phyloP scores from a whole-genome alignment of 2,888 invertebrate genomes.

The Busseola fusca region DNA sequence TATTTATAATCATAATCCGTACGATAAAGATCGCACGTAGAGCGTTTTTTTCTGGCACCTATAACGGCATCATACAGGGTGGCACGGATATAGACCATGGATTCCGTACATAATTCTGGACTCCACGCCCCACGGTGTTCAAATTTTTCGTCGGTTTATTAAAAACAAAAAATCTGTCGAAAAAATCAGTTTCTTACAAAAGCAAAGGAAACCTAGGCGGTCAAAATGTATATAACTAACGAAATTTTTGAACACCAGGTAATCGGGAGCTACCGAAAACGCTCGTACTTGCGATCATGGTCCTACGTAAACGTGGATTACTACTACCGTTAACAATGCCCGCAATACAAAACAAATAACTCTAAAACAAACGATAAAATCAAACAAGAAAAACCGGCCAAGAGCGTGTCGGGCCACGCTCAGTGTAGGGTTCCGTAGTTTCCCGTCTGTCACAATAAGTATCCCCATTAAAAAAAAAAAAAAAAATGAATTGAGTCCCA shows the following conservation, averaged over 20 bases:
- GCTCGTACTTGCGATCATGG: too few species aligned
- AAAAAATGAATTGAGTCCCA: too few species aligned
- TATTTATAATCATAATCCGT: background rate
- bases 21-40: background rate
- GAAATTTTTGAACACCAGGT: background rate
- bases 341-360: slow-evolving; percentile 25
- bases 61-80: background rate
- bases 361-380: slow-evolving; percentile 66
- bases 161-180: too few species aligned
- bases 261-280: too few species aligned
- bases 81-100: background rate
- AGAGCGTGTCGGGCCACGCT: too few species aligned
- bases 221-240: background rate
- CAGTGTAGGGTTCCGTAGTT: too few species aligned
- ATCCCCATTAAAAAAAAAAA: too few species aligned
- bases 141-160: background rate
- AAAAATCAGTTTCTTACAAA: background rate
- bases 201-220: background rate
- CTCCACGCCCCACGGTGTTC: too few species aligned
- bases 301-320: too few species aligned
- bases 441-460: too few species aligned
- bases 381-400: too few species aligned
- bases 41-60: background rate
- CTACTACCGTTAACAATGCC: background rate
- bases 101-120: background rate